Conservation (phyloP, 2,113 vertebrate genomes). For the Phycodurus eques region DNA sequence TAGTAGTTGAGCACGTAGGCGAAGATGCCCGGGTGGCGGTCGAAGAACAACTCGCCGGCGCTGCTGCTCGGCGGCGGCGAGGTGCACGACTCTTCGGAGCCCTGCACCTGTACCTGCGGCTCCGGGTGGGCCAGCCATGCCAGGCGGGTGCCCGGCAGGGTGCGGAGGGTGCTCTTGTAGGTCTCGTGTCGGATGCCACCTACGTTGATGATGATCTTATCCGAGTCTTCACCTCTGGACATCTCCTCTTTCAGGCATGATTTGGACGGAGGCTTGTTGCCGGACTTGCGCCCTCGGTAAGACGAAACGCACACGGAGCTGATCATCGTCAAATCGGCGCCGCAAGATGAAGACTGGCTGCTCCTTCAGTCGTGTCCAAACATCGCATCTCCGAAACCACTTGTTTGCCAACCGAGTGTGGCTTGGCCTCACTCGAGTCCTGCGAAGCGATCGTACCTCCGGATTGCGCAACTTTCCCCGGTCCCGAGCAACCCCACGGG, state of each 20-base stretch:
- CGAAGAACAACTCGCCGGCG: conserved; percentile 87
- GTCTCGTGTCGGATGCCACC: conserved; percentile 96
- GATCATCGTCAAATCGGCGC: conserved; percentile 78
- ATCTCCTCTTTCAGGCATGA: conserved; percentile 98
- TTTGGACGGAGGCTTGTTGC: conserved; percentile 98
- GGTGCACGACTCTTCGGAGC: conserved; percentile 68
- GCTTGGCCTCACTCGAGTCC: not conserved
- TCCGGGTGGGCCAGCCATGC: conserved; percentile 90
- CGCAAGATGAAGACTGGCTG: not conserved
- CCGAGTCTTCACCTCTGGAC: conserved; percentile 90
- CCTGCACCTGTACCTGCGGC: conserved; percentile 62
- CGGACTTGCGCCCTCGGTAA: conserved; percentile 97
- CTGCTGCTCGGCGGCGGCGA: conserved; percentile 54
- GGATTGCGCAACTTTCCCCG: not conserved
- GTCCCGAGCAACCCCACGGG: not conserved
- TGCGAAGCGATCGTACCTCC: not conserved
- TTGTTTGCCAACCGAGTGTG: conserved; percentile 53
- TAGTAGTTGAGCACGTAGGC: conserved; percentile 97
- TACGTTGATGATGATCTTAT: conserved; percentile 95
- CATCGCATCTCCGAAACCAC: conserved; percentile 58
- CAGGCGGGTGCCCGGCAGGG: conserved; percentile 91
- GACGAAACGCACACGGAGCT: conserved; percentile 99
- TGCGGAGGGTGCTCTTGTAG: conserved; percentile 93
- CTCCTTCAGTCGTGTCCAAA: conserved; percentile 16
- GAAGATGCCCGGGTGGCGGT: conserved; percentile 95